Base-by-base conservation (phyloP, 2,113 vertebrate species). In the Macquaria australasica region DNA sequence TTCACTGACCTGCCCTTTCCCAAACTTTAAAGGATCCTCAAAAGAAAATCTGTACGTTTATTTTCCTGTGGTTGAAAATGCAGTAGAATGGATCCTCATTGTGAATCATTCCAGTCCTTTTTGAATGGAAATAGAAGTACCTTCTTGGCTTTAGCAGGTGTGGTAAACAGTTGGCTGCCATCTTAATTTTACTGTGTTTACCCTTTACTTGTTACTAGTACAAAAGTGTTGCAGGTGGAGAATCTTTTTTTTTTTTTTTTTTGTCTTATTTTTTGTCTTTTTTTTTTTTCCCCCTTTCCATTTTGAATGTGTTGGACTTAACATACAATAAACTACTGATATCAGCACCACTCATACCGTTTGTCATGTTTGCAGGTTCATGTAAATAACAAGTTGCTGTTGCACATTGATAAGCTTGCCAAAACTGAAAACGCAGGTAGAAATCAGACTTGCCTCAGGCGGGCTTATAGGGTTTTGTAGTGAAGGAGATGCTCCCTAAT, bases 281-380 rank as follows among this genome's bases (percentile, higher is more conserved):
- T 41, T n/a, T 34, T 73, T 78, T 81, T 81, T 60, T n/a, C n/a
- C n/a, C n/a, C 45, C 23, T 96, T 90, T 92, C 95, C 95, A 96
- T 97, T 97, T 96, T 97, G 96, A 97, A 97, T 99, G 97, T 99
- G 97, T 98, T 97, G 96, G 96, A 97, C 95, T 97, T 96, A 97
- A 97, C 97, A 97, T 97, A 97, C 96, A 98, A 99, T 98, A 99
- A 99, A 99, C 97, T 98, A 99, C 97, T 98, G 97, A 99, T 98
- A 97, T 98, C 97, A 97, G 96, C 97, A 97, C 95, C 94, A 95
- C 94, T 96, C 94, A 96, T 88, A 92, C 89, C 83, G 88, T 96
- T 97, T 91, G 95, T 95, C 95, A 62, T 95, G 91, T 91, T 92
- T 94, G 82, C 87, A 88, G 78, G 80, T 83, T 66, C 2, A 11